A percentile compares a stretch with the other conserved stretches of the same genome.
These are phyloP conservation scores for Oreortyx pictus DNA, from an alignment of 2,797 vertebrate genomes.

Conservation along the genomic window DNA sequence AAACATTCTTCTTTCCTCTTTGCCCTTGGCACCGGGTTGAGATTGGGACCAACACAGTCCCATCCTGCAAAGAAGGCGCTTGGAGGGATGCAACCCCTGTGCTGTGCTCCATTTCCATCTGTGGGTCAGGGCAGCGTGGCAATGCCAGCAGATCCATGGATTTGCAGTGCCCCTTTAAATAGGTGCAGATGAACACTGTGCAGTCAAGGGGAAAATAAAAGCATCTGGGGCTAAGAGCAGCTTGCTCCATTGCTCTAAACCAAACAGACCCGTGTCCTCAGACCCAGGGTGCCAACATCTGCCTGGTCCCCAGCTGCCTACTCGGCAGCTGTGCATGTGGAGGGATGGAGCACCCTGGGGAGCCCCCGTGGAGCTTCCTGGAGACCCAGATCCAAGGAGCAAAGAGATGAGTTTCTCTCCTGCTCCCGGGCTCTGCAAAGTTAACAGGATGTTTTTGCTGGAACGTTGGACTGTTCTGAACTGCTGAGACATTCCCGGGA, in stretches of 20 bases:
- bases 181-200: neutral
- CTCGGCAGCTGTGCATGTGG: rapidly evolving
- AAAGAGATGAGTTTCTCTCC: neutral
- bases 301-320: neutral
- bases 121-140: neutral
- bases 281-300: neutral
- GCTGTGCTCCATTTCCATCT: neutral
- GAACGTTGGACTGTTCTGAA: neutral
- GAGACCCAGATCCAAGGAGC: neutral
- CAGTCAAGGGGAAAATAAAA: neutral
- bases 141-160: neutral
- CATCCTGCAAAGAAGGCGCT: neutral
- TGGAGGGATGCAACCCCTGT: neutral
- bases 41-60: neutral
- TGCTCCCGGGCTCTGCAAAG: neutral
- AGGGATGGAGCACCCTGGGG: neutral
- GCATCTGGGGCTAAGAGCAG: neutral
- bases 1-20: neutral
- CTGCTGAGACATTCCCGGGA: neutral
- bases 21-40: neutral
- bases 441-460: neutral
- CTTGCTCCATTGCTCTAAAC: neutral
- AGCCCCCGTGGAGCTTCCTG: too few species aligned
- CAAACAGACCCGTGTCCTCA: neutral
- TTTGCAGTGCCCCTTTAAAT: neutral